These are phyloP conservation scores for Nyctalus aviator DNA, from an alignment of 2,797 vertebrate genomes.

Conservation along the genomic window DNA sequence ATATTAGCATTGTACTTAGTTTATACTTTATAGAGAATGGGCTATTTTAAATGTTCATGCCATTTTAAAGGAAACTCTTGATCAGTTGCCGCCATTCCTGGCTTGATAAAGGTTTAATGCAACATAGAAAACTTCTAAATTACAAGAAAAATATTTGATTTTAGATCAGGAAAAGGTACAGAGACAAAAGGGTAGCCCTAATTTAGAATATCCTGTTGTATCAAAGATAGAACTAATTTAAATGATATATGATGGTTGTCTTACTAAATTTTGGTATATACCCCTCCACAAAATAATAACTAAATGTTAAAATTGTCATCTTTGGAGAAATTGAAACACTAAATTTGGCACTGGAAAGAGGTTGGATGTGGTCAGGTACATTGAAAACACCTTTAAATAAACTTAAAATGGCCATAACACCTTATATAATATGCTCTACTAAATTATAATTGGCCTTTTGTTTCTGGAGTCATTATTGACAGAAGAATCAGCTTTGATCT, in stretches of 20 bases:
- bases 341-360: background rate
- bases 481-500: background rate
- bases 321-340: constrained; percentile 20
- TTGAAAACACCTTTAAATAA: background rate
- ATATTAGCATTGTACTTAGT: background rate
- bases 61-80: constrained; percentile 10
- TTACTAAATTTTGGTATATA: background rate
- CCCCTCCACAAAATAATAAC: background rate
- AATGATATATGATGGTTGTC: background rate
- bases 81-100: background rate
- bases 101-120: background rate
- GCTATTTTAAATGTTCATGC: background rate
- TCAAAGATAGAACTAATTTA: background rate
- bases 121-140: background rate
- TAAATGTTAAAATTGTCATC: constrained; percentile 26
- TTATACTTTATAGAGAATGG: background rate
- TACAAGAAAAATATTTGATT: background rate
- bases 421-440: background rate
- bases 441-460: background rate
- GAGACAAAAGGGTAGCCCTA: background rate
- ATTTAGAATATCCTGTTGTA: constrained; percentile 8
- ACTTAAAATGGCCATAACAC: background rate
- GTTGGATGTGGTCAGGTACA: background rate
- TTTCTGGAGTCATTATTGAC: background rate
- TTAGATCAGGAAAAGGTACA: background rate